phyloP scores from a whole-genome alignment of 2,797 vertebrate genomes.

The Myripristis jacobus region DNA sequence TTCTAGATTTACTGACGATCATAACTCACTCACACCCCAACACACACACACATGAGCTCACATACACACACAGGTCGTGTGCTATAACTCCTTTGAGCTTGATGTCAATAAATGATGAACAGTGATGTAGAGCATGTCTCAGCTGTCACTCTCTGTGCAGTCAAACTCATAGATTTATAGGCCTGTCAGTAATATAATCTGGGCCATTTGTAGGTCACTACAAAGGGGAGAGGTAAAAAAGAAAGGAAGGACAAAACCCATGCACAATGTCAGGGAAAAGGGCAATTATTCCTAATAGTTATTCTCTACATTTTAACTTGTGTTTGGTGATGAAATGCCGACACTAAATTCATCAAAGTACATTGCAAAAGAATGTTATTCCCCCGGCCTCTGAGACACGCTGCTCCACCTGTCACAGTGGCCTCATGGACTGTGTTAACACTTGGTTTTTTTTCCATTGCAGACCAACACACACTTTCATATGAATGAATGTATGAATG shows the following conservation, averaged over 20 bases:
- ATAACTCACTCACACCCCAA: constrained; percentile 39
- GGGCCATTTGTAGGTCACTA: constrained; percentile 29
- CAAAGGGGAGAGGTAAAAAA: not conserved
- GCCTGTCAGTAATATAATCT: constrained; percentile 20
- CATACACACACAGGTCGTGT: constrained; percentile 31
- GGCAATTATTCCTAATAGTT: not conserved
- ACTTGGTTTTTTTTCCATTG: constrained; percentile 4
- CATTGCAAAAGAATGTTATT: constrained; percentile 1
- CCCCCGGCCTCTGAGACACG: not conserved
- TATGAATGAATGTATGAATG: not conserved
- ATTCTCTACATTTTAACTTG: constrained; percentile 5
- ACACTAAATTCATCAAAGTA: constrained; percentile 18
- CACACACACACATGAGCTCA: constrained; percentile 26
- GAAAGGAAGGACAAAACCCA: constrained; percentile 25
- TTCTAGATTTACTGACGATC: constrained; percentile 52
- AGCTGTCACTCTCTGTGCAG: constrained; percentile 39
- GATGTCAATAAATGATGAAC: constrained; percentile 66
- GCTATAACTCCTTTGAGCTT: constrained; percentile 55
- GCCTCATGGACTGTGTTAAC: not conserved
- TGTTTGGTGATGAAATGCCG: constrained; percentile 27
- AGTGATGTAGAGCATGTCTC: constrained; percentile 53
- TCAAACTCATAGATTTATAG: constrained; percentile 54
- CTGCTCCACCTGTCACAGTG: not conserved
- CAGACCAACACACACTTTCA: not conserved
- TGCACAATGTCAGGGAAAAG: not conserved